phyloP scores from a whole-genome alignment of 2,113 vertebrate genomes.

The Columba livia region DNA sequence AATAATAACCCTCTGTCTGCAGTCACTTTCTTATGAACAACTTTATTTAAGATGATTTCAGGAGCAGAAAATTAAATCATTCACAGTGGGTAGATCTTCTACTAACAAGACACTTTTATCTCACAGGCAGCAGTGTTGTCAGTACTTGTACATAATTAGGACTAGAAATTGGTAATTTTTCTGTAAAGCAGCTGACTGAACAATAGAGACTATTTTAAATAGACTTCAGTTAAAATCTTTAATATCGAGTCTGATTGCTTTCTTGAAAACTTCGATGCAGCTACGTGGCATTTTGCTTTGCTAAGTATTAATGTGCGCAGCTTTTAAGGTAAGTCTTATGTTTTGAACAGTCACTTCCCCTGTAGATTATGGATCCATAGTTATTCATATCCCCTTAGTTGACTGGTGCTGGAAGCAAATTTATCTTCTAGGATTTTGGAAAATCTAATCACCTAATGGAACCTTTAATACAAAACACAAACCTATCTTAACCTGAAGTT shows the following conservation, averaged over 20 bases:
- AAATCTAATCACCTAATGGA: background rate
- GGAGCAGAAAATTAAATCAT: constrained; percentile 70
- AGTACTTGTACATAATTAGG: constrained; percentile 9
- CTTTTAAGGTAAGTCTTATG: background rate
- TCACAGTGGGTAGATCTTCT: constrained; percentile 40
- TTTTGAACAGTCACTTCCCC: background rate
- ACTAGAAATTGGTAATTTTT: constrained; percentile 20
- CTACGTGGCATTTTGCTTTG: background rate
- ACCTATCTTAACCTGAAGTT: background rate
- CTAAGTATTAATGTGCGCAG: background rate
- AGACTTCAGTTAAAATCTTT: background rate
- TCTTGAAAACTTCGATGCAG: background rate
- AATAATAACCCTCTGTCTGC: constrained; percentile 42
- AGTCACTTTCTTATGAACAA: constrained; percentile 28
- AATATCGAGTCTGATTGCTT: background rate
- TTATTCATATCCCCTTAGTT: background rate
- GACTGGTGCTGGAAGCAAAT: background rate
- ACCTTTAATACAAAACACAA: background rate
- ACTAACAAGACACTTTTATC: constrained; percentile 43
- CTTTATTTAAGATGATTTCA: constrained; percentile 57
- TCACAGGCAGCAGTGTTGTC: background rate
- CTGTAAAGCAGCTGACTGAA: constrained; percentile 2
- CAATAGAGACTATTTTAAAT: background rate
- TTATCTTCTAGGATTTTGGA: background rate
- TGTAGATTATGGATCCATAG: background rate